A percentile compares a stretch with the other conserved stretches of the same genome.
Evolutionary conservation across 23 tunicate genomes (phyloP).

Genomic region (Styela plicata): DNA sequence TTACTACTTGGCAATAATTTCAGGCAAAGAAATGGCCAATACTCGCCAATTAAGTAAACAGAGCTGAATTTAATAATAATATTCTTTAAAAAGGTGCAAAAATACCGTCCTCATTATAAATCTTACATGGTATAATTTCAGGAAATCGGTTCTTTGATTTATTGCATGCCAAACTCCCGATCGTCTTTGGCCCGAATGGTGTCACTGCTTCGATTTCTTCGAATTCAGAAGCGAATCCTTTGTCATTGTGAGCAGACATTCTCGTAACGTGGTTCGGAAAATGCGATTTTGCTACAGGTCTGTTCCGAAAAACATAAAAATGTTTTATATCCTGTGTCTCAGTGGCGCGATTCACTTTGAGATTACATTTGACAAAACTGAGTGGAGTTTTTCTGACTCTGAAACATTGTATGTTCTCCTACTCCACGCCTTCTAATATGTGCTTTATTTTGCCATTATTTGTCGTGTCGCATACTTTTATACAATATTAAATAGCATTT

Average conservation of each 20-base stretch:
- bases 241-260: slow-evolving; percentile 41
- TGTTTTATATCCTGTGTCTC: too few species aligned
- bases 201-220: slow-evolving; percentile 41
- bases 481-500: too few species aligned
- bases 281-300: slow-evolving; percentile 37
- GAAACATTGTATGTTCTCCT: too few species aligned
- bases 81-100: not conserved
- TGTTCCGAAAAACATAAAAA: slow-evolving; percentile 4
- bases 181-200: slow-evolving; percentile 33
- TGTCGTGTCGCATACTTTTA: too few species aligned
- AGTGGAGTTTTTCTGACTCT: too few species aligned
- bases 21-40: too few species aligned
- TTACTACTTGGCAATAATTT: too few species aligned
- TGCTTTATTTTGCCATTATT: too few species aligned
- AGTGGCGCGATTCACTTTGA: too few species aligned
- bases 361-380: too few species aligned
- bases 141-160: slow-evolving; percentile 49
- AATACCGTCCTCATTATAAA: not conserved
- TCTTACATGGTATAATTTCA: slow-evolving; percentile 63
- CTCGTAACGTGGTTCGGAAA: slow-evolving; percentile 42
- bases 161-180: slow-evolving; percentile 46
- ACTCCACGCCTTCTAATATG: too few species aligned
- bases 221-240: slow-evolving; percentile 67
- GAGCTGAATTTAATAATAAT: not conserved
- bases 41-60: too few species aligned